Evolutionary conservation across 2,113 vertebrate species (phyloP), one percentile per base, ranked within the genome.

Genomic region (Cebus imitator): DNA sequence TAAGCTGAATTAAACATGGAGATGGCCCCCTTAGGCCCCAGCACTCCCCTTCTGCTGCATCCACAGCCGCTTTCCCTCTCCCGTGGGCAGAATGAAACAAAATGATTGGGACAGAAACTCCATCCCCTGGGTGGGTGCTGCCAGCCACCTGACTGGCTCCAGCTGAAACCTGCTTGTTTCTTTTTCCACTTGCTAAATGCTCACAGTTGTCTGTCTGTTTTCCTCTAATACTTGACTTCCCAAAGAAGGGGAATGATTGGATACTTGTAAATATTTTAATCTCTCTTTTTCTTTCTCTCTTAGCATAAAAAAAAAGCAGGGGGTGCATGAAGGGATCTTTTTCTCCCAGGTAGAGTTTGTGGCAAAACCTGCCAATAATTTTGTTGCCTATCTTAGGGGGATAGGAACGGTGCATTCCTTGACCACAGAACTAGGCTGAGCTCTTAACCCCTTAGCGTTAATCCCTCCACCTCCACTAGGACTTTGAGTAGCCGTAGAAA

Each of bases 211-310:
- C 89, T 72, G 78, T 61, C 91, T 96, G 91, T 92, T 95, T 87
- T 66, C n/a, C 0, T 72, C 86, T 89, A 10, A 58, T 23, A 20
- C 48, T 55, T 64, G 86, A 86, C 68, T 96, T 68, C 96, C 66
- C 48, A 45, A 64, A 87, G 18, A 55, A n/a, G 48, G 40, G 37
- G 52, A 48, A 85, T 37, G 66, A 90, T 93, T 55, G 87, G 94
- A 81, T 58, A 57, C 92, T 90, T 83, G 92, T 91, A 96, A 96
- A 87, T 95, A 96, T 55, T 93, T 86, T 86, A 92, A 97, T 92
- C 57, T 92, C 57, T 76, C 81, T 52, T 64, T 87, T 95, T 58
- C 82, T 57, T 83, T 87, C 87, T 72, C 72, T 82, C 83, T 82
- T 84, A 40, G 57, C 88, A 94, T 82, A 85, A 80, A 80, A 97